Percentiles rank a stretch among this genome's conserved stretches.
These are phyloP conservation scores for Poeciliopsis turneri DNA, from an alignment of 2,797 vertebrate genomes.

Conservation along the genomic window DNA sequence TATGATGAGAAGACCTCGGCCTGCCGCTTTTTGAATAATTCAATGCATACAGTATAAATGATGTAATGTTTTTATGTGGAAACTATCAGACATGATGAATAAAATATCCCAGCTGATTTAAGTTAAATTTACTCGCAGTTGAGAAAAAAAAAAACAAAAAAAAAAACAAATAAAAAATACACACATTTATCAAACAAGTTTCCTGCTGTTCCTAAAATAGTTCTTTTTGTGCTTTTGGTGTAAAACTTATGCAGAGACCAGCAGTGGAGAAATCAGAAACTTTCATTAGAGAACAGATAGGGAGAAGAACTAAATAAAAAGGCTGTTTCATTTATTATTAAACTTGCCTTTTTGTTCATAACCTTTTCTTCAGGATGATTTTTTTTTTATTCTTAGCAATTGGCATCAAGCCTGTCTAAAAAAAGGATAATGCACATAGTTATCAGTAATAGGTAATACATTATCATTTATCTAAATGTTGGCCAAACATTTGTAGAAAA, in stretches of 20 bases:
- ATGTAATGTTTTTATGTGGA: neutral
- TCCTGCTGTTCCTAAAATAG: neutral
- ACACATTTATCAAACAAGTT: neutral
- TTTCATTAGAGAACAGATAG: neutral
- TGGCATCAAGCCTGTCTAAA: neutral
- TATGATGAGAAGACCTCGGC: slow-evolving; percentile 10
- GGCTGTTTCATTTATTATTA: neutral
- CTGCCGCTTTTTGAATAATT: neutral
- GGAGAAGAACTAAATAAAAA: neutral
- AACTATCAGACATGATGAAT: slow-evolving; percentile 13
- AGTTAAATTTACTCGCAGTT: neutral
- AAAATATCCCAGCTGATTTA: neutral
- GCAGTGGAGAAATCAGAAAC: neutral
- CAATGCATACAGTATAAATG: neutral
- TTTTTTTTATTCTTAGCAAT: neutral
- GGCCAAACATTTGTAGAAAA: neutral
- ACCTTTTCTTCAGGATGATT: neutral
- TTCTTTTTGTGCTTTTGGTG: neutral
- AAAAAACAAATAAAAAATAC: no score
- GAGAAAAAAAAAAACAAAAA: no score
- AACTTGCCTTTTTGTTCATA: neutral
- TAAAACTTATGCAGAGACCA: neutral
- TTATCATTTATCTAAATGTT: neutral
- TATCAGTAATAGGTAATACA: neutral
- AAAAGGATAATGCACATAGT: neutral